Conservation (phyloP, 2,888 invertebrate genomes). For the Latrodectus hesperus region DNA sequence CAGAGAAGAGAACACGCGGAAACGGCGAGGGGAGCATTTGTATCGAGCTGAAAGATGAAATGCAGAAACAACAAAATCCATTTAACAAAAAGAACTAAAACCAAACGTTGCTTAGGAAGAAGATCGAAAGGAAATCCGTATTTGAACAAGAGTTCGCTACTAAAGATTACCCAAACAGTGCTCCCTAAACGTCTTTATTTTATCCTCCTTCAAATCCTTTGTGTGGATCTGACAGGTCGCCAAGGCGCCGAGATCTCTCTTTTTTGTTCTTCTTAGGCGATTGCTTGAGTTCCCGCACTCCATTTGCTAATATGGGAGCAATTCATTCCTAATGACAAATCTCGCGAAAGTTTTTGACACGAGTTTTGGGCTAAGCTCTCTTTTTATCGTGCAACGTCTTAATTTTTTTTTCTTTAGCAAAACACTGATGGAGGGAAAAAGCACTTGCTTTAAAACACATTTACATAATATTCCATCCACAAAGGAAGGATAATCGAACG, state of each 20-base stretch:
- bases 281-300: no score
- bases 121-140: slow-evolving; percentile 65
- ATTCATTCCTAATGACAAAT: no score
- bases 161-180: slow-evolving; percentile 54
- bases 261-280: background rate
- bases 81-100: slow-evolving; percentile 35
- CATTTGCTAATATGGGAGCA: no score
- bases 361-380: no score
- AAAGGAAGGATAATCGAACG: no score
- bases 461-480: no score
- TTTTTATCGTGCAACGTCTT: no score
- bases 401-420: no score
- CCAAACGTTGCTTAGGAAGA: slow-evolving; percentile 17
- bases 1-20: background rate
- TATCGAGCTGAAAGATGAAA: background rate
- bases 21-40: background rate
- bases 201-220: slow-evolving; percentile 40
- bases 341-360: no score
- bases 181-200: slow-evolving; percentile 12
- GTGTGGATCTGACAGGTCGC: slow-evolving; percentile 51
- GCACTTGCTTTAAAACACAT: no score
- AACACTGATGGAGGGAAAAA: no score
- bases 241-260: background rate
- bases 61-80: slow-evolving; percentile 8
- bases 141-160: slow-evolving; percentile 61